These are phyloP conservation scores for Axinella damicornis DNA, from an alignment of 37 sponge, comb jelly and placozoan species.

Conservation along the genomic window DNA sequence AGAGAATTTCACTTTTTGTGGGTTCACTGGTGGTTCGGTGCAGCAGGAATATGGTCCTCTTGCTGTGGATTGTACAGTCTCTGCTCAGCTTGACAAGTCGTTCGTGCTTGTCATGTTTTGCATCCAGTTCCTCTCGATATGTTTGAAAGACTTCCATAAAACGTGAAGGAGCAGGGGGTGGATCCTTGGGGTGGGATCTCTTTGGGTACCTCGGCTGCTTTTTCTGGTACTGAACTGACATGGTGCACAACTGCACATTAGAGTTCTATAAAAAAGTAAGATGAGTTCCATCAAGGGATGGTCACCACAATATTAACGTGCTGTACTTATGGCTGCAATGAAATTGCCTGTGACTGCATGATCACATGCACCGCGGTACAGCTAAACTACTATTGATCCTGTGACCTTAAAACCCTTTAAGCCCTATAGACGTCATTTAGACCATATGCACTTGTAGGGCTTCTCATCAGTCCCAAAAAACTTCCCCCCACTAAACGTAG, in stretches of 20 bases:
- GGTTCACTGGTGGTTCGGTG: conserved; percentile 55
- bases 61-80: conserved; percentile 90
- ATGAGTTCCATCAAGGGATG: too few relatives aligned
- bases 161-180: neutral
- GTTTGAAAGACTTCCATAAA: conserved; percentile 23
- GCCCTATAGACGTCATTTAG: too few relatives aligned
- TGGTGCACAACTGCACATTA: neutral
- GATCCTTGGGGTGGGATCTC: neutral
- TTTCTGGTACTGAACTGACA: neutral
- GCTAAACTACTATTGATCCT: too few relatives aligned
- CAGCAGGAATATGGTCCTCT: conserved; percentile 83
- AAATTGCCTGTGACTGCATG: too few relatives aligned
- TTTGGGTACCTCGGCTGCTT: neutral
- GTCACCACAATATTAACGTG: too few relatives aligned
- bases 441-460: too few relatives aligned
- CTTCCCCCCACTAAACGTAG: too few relatives aligned
- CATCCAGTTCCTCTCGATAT: conserved; percentile 64
- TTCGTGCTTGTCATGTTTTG: conserved; percentile 80
- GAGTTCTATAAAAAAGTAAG: too few relatives aligned
- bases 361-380: too few relatives aligned
- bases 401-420: too few relatives aligned
- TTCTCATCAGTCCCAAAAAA: too few relatives aligned
- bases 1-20: conserved; percentile 12
- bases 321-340: too few relatives aligned
- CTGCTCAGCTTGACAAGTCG: conserved; percentile 88